Base-by-base conservation (phyloP, 1,140 invertebrate species). In the Subanguina moxae region DNA sequence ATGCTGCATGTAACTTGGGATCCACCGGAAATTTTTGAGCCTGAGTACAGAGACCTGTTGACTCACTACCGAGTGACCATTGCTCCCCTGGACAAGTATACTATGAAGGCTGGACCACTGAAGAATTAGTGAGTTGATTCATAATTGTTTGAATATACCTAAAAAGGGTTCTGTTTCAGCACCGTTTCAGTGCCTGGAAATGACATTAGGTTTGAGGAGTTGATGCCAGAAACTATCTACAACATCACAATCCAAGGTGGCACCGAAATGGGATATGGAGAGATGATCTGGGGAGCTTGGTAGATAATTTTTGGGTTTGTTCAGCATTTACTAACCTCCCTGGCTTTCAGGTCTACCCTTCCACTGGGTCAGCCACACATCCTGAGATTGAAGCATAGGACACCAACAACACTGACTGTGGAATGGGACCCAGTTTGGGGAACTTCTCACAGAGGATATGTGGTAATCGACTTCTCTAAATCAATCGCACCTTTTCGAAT, bases 381-480 rank as follows among this genome's bases (percentile, higher is more conserved):
- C 52, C 67, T 82, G 19, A 48, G 73, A 19, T 73, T 82, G 38
- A 82, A 75, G 57, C 64, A 82, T 66, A 74, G 81, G 59, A 83
- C 80, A 27, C 81, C 80, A 27, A 81, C 75, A 3, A 79, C 80
- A n/a, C 57, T 82, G 27, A 72, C 70, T 25, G 80, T 82, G 17
- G 78, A 77, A 57, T 82, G 80, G 80, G 81, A 82, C 21, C 79
- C 80, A n/a, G 77, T 83, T 27, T 82, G 80, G 80, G 80, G 80
- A 46, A 78, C 68, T 45, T 46, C 66, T 15, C 81, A 83, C 59
- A 69, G 64, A 25, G 80, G 80, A 57, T 82, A 82, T 70, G 80
- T 73, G 30, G 70, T 80, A 63, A 68, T 30, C 17, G 3, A 52
- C n/a, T 21, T n/a, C n/a, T n/a, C n/a, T n/a, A n/a, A n/a, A n/a